Conservation (phyloP, 2,797 vertebrate species). For the Xenops minutus region DNA sequence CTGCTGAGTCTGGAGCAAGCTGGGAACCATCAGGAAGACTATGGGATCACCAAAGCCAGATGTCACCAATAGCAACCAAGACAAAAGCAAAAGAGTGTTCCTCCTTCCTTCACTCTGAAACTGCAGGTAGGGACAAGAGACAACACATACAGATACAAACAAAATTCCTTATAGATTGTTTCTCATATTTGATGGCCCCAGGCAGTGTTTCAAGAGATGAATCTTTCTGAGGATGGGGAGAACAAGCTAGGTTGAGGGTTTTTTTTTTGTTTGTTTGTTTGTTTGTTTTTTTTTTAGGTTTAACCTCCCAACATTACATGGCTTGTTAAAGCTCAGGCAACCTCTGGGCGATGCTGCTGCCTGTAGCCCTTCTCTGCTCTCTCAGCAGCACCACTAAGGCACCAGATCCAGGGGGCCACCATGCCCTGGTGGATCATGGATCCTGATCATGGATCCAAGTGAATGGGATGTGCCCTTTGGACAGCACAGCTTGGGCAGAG, state of each 20-base stretch:
- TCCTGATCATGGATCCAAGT: fast-evolving
- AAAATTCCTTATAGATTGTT: not conserved
- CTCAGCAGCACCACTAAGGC: not conserved
- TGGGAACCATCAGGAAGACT: not conserved
- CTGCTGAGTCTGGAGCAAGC: not conserved
- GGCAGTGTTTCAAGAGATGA: not conserved
- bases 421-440: too few relatives aligned
- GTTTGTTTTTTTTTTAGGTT: not conserved
- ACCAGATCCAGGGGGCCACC: not conserved
- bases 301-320: not conserved
- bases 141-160: not conserved
- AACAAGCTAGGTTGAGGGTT: not conserved
- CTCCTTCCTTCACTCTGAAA: not conserved
- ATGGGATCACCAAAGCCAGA: not conserved
- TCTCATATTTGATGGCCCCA: not conserved
- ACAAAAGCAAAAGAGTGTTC: not conserved
- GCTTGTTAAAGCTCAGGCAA: not conserved
- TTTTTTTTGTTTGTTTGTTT: too few relatives aligned
- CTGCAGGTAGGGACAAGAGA: not conserved
- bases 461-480: not conserved
- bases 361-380: not conserved
- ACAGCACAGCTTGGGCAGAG: not conserved
- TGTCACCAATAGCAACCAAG: not conserved
- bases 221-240: not conserved
- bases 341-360: not conserved